Evolutionary conservation across 2,113 vertebrate genomes (phyloP).

Genomic region (Macquaria ambigua): DNA sequence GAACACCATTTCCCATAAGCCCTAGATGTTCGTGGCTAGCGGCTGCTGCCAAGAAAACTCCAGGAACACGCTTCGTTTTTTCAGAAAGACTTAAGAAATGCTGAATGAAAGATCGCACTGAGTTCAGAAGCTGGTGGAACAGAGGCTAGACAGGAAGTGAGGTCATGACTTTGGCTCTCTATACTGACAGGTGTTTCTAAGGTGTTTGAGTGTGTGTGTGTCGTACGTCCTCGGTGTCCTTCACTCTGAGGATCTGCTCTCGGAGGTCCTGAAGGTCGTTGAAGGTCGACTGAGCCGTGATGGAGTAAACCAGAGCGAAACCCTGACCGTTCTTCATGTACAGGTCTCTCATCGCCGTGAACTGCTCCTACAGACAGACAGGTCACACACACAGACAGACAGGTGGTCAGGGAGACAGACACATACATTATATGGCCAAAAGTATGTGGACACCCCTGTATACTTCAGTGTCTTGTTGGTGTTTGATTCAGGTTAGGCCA

Average conservation of each 20-base stretch:
- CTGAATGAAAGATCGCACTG: no score
- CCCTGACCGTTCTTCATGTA: conserved; percentile 84
- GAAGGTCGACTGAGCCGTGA: conserved; percentile 82
- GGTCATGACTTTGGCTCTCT: neutral
- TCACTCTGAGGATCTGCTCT: conserved; percentile 81
- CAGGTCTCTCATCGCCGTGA: conserved; percentile 81
- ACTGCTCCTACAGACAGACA: conserved; percentile 73
- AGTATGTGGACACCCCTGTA: neutral
- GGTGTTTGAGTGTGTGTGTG: neutral
- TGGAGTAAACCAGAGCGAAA: conserved; percentile 82
- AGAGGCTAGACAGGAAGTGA: neutral
- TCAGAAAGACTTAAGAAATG: no score
- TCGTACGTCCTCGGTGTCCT: conserved; percentile 81
- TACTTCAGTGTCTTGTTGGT: neutral
- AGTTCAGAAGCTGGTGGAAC: neutral
- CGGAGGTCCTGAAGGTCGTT: conserved; percentile 81
- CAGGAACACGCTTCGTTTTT: no score
- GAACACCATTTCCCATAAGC: no score
- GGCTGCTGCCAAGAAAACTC: no score
- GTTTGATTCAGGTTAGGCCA: no score
- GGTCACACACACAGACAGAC: conserved; percentile 15
- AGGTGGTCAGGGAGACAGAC: conserved; percentile 1
- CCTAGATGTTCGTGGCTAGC: no score
- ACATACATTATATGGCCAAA: neutral
- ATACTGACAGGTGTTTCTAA: neutral